Evolutionary conservation across 2,113 vertebrate species (phyloP).

Genomic region (Romanogobio albipinnatus): DNA sequence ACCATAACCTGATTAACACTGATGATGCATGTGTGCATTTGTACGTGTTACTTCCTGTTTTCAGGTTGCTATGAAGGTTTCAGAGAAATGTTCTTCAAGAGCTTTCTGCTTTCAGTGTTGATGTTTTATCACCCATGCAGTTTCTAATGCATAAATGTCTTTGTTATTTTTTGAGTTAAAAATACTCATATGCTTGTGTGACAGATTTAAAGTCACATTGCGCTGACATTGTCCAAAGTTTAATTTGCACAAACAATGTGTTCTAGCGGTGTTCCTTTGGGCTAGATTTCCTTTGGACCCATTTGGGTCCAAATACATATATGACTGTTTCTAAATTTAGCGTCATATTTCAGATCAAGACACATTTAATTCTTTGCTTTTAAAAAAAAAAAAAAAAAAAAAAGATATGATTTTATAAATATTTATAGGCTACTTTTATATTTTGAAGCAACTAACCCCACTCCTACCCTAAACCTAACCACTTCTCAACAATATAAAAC

Average conservation of each 20-base stretch:
- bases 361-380: too few relatives aligned
- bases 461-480: too few relatives aligned
- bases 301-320: too few relatives aligned
- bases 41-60: conserved; percentile 26
- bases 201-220: conserved; percentile 42
- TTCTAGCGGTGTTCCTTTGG: background rate
- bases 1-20: background rate
- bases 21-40: conserved; percentile 1
- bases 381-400: too few relatives aligned
- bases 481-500: too few relatives aligned
- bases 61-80: background rate
- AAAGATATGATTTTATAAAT: too few relatives aligned
- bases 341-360: too few relatives aligned
- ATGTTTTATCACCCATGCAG: background rate
- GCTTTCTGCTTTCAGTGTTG: background rate
- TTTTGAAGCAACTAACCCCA: too few relatives aligned
- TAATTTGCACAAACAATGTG: background rate
- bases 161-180: background rate
- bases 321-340: too few relatives aligned
- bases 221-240: background rate
- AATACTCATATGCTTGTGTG: background rate
- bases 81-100: conserved; percentile 17
- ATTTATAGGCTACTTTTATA: too few relatives aligned
- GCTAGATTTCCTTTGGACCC: too few relatives aligned
- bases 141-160: background rate